Evolutionary conservation across 2,113 vertebrate species (phyloP), one percentile per base, ranked within the genome.

Genomic region (Osmerus mordax): DNA sequence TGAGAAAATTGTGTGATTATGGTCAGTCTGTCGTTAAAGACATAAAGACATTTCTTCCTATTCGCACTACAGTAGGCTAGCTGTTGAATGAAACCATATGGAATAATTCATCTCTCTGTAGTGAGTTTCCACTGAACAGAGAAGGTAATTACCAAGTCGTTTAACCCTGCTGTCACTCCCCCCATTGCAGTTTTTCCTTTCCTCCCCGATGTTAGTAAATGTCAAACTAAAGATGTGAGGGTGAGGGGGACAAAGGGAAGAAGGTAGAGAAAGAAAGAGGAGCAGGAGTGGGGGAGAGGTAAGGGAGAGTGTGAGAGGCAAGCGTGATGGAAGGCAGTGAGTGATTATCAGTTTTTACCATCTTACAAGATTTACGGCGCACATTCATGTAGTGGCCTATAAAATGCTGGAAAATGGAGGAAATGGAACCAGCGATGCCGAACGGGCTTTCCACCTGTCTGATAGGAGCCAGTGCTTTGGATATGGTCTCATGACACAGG

Each of bases 141-240:
- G 62, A 75, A 77, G 70, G 76, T 81, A 83, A 83, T 86, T 86
- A 82, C 66, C 53, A 69, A 72, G 67, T 78, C 63, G 28, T 81
- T 86, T 80, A 69, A 61, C 77, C 71, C 65, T 72, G 73, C 8
- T 65, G 11, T 65, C 51, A 56, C 62, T 64, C 59, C 65, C 65
- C 58, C 58, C 69, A 76, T 78, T 72, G 75, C 72, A 67, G 41
- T 19, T 79, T 77, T 78, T 76, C 71, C 78, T 83, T 80, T 66
- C 56, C 70, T 69, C 71, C 56, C 65, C 69, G 69, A 75, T 25
- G 67, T 62, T 21, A 55, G 71, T 71, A 78, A 62, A 78, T 74
- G 76, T 74, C 77, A 68, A 76, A 71, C 58, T 53, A 51, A 28
- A 63, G 75, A 47, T 47, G 41, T 47, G 41, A 47, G 41, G 41